Evolutionary conservation across 2,797 vertebrate genomes (phyloP), one percentile per base, ranked within the genome.

Genomic region (Cichlasoma orientale): DNA sequence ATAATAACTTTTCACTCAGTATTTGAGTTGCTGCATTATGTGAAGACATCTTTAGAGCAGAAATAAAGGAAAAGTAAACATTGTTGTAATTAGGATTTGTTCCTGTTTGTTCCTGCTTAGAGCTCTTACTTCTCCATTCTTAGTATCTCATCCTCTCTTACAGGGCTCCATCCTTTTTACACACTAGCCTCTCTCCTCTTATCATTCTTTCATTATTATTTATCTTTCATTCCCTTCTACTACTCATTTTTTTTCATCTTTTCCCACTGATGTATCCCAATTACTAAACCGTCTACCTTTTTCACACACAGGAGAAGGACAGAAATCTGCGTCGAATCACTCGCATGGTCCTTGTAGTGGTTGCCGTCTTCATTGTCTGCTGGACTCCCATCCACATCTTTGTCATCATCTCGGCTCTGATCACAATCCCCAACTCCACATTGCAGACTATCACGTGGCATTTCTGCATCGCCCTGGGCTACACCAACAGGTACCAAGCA

Each of bases 341-440:
- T 0, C 96, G 98, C 82, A 99, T 99, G 98, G 98, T 99, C 75
- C 95, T 99, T 77, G 98, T 99, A 44, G 98, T 99, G 27, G 98
- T 99, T 54, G 98, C 98, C 0, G 97, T 99, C 87, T 99, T 99
- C 88, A 99, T 99, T 2, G 86, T 99, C 75, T 99, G 98, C 95
- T 99, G 98, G 98, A 99, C 98, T 4, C 98, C 98, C 27, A 99
- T 99, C 87, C 98, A 99, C 91, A 98, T 99, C 85, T 99, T 97
- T 1, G 98, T 99, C 86, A 99, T 99, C 90, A 94, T 99, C 91
- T 97, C 97, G 89, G 97, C 98, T 36, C 94, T 99, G 92, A 94
- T 99, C 77, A 97, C 95, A 56, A 96, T 99, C 85, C 98, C 97
- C 73, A 96, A 92, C 95, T 99, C 98, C 33, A 97, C 97, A 2